Evolutionary conservation across 2,888 invertebrate species (phyloP).

Genomic region (Mylabris sibirica): DNA sequence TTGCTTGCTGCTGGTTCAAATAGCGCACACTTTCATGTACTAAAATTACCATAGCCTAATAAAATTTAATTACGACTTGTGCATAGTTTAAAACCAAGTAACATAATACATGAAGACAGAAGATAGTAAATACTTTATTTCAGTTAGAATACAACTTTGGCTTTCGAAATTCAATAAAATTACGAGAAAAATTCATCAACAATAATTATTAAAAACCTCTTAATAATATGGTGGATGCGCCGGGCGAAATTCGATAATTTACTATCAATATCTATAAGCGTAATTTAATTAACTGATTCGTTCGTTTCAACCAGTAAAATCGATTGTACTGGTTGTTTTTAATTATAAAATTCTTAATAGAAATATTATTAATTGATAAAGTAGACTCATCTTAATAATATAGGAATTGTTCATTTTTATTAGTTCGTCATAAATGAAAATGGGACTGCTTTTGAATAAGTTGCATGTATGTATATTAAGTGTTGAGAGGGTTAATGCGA

Average conservation of each 20-base stretch:
- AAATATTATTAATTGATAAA: not conserved
- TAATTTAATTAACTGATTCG: not conserved
- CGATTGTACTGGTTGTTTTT: not conserved
- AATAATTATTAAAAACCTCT: too few species aligned
- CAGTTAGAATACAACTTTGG: not conserved
- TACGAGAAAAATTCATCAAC: not conserved
- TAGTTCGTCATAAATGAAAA: not conserved
- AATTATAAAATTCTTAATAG: not conserved
- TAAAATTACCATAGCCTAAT: constrained; percentile 21
- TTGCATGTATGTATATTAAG: not conserved
- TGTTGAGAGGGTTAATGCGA: not conserved
- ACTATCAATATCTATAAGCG: not conserved
- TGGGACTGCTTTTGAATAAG: not conserved
- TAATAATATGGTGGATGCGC: constrained; percentile 5
- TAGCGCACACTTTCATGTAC: constrained; percentile 19
- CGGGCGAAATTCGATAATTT: not conserved
- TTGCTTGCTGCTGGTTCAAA: constrained; percentile 11
- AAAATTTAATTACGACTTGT: constrained; percentile 20
- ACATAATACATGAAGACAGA: constrained; percentile 13
- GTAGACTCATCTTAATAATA: not conserved
- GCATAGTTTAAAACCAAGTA: constrained; percentile 19
- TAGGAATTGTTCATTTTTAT: not conserved
- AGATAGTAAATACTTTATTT: constrained; percentile 17
- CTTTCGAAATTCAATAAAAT: not conserved
- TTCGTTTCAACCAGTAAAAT: not conserved